These are phyloP conservation scores for Sternotherus odoratus DNA, from an alignment of 2,797 vertebrate species.

Conservation along the genomic window DNA sequence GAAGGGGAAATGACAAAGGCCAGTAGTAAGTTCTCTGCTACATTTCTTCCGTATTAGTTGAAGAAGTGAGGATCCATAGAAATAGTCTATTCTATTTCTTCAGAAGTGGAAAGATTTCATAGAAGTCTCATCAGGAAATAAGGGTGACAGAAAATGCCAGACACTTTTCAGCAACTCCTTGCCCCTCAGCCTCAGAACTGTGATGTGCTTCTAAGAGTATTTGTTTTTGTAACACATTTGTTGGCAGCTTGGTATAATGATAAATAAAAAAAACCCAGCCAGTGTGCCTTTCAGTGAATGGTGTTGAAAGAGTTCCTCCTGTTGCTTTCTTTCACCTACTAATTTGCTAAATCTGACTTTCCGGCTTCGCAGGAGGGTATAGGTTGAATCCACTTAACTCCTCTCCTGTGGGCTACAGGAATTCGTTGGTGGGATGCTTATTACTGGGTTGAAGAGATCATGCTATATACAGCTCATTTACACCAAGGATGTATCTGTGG, in stretches of 20 bases:
- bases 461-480: background rate
- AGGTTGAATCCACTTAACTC: background rate
- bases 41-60: background rate
- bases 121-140: background rate
- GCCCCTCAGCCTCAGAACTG: background rate
- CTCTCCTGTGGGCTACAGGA: constrained; percentile 14
- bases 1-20: background rate
- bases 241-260: background rate
- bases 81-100: background rate
- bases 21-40: background rate
- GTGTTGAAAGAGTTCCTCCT: constrained; percentile 53
- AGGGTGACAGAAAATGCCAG: background rate
- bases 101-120: background rate
- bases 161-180: background rate
- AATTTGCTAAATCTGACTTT: background rate
- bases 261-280: background rate
- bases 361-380: background rate
- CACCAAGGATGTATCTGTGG: background rate
- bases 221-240: constrained; percentile 2
- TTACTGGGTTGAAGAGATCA: background rate
- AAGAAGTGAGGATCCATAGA: background rate
- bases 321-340: background rate
- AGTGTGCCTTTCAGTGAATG: rapidly evolving
- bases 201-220: rapidly evolving
- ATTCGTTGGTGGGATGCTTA: background rate